A percentile compares a stretch with the other conserved stretches of the same genome.
These are phyloP conservation scores for Papilio helenus DNA, from an alignment of 1,140 invertebrate species.

Conservation along the genomic window DNA sequence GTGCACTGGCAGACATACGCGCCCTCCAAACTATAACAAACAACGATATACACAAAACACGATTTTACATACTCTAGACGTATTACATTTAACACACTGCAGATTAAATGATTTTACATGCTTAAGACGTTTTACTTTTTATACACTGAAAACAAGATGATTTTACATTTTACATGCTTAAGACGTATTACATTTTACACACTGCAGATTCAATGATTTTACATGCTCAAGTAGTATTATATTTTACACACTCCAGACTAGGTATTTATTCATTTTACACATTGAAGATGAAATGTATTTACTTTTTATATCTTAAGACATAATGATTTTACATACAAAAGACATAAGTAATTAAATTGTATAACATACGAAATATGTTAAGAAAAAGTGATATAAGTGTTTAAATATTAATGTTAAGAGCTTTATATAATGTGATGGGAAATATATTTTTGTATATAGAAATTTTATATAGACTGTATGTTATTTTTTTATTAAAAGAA, in stretches of 20 bases:
- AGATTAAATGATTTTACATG: not conserved
- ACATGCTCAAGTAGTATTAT: no score
- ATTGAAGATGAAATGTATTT: not conserved
- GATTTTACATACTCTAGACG: not conserved
- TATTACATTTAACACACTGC: not conserved
- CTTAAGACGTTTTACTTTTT: not conserved
- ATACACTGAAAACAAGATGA: not conserved
- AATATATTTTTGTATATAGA: constrained; percentile 25
- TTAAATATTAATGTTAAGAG: constrained; percentile 9
- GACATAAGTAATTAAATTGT: no score
- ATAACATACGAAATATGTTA: not conserved
- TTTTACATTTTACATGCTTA: not conserved
- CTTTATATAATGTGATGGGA: constrained; percentile 37
- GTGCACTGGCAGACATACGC: constrained; percentile 74
- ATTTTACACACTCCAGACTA: not conserved
- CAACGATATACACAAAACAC: not conserved
- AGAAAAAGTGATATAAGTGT: not conserved
- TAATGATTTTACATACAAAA: not conserved
- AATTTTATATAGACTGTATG: constrained; percentile 27
- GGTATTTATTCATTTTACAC: not conserved
- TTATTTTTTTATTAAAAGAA: not conserved
- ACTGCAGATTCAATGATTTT: not conserved
- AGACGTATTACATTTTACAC: not conserved
- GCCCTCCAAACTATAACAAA: constrained; percentile 67
- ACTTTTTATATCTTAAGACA: no score